Conservation (phyloP, 2,113 vertebrate species). For the human (Homo sapiens) region DNA sequence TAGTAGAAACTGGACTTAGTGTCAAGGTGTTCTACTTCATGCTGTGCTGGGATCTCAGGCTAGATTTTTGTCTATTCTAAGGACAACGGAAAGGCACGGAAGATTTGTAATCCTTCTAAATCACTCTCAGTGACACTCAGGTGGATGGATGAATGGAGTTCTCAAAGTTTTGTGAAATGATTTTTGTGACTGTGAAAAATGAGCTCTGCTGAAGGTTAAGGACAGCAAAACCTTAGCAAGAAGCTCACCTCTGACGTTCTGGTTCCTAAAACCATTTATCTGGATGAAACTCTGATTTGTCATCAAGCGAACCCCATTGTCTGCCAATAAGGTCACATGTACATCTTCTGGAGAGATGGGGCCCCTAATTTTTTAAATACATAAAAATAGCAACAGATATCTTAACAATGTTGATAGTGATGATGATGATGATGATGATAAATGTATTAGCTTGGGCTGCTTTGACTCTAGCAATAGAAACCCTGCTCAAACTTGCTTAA, state of each 20-base stretch:
- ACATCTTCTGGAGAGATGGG: background rate
- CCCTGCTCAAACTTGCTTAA: background rate
- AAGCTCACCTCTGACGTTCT: slow-evolving; percentile 37
- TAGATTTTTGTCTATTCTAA: slow-evolving; percentile 57
- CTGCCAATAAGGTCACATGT: background rate
- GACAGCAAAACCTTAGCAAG: slow-evolving; percentile 46
- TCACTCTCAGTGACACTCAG: slow-evolving; percentile 60
- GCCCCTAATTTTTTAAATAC: background rate
- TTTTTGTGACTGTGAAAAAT: slow-evolving; percentile 70
- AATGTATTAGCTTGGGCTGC: background rate
- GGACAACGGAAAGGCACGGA: slow-evolving; percentile 64
- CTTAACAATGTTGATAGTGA: background rate
- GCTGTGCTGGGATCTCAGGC: background rate
- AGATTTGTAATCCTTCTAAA: slow-evolving; percentile 74
- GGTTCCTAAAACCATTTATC: slow-evolving; percentile 46
- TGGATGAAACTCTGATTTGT: slow-evolving; percentile 45
- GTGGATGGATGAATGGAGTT: slow-evolving; percentile 68
- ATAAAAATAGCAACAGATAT: background rate
- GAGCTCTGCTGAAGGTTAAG: slow-evolving; percentile 63
- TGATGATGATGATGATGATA: background rate
- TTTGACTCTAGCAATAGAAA: background rate
- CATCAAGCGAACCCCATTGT: background rate
- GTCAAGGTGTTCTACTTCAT: background rate
- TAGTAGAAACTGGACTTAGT: background rate
- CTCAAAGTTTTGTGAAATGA: slow-evolving; percentile 68